Percentiles rank a stretch among this genome's conserved stretches.
Evolutionary conservation across 2,888 invertebrate genomes (phyloP).

Genomic region (Eupithecia exiguata): DNA sequence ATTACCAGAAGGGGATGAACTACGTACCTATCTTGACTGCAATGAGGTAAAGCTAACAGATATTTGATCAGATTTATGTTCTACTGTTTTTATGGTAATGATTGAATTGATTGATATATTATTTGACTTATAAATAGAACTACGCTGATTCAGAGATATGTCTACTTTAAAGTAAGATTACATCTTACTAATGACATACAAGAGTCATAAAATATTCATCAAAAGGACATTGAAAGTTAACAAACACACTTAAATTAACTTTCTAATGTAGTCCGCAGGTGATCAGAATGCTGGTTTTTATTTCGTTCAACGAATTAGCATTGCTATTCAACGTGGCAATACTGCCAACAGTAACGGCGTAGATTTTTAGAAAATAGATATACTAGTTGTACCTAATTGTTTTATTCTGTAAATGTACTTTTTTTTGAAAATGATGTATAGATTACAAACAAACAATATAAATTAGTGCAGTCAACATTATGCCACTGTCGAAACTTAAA

Average conservation of each 20-base stretch:
- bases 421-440: too few species aligned
- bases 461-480: conserved; percentile 12
- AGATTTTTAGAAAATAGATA: too few species aligned
- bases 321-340: too few species aligned
- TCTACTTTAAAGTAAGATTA: background rate
- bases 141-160: background rate
- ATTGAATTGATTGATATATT: background rate
- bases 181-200: background rate
- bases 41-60: background rate
- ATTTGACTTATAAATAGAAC: background rate
- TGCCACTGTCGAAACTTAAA: conserved; percentile 46
- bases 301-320: too few species aligned
- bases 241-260: background rate
- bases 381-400: too few species aligned
- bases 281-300: too few species aligned
- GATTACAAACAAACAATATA: background rate
- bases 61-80: background rate
- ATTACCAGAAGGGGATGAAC: background rate
- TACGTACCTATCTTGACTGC: background rate
- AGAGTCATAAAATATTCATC: background rate
- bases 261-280: too few species aligned
- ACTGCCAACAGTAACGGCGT: too few species aligned
- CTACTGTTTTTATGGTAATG: background rate
- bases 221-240: background rate
- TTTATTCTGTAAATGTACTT: too few species aligned